A percentile compares a stretch with the other conserved stretches of the same genome.
These are phyloP conservation scores for Centroberyx gerrardi DNA, from an alignment of 2,797 vertebrate species.

Conservation along the genomic window DNA sequence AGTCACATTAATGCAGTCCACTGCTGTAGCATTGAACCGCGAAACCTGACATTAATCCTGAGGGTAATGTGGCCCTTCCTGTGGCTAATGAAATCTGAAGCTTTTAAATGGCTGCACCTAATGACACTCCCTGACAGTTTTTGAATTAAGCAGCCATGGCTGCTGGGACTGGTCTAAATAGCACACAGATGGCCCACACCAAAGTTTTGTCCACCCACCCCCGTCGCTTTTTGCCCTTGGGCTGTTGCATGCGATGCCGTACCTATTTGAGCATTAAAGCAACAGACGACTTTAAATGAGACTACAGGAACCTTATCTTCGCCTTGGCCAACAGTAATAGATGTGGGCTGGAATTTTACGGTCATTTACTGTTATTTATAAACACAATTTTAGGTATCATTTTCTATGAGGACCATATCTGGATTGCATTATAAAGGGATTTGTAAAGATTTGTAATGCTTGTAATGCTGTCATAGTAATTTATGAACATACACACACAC, in stretches of 20 bases:
- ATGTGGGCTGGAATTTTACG: constrained; percentile 5
- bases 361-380: background rate
- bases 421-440: background rate
- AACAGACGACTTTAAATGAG: constrained; percentile 50
- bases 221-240: constrained; percentile 71
- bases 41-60: constrained; percentile 88
- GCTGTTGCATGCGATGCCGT: constrained; percentile 69
- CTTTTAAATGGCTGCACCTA: constrained; percentile 85
- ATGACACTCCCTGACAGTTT: constrained; percentile 86
- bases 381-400: background rate
- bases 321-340: constrained; percentile 13
- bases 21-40: constrained; percentile 71
- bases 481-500: constrained; percentile 11
- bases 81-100: constrained; percentile 88
- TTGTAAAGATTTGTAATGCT: background rate
- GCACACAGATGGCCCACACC: constrained; percentile 87
- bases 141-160: constrained; percentile 87
- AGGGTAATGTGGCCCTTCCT: constrained; percentile 87
- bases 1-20: constrained; percentile 78
- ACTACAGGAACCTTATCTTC: constrained; percentile 42
- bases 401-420: background rate
- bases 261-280: constrained; percentile 72
- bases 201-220: constrained; percentile 72
- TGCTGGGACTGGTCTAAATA: constrained; percentile 84
- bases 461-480: background rate